Percentiles rank a stretch among this genome's conserved stretches.
Conservation (phyloP, 2,888 invertebrate genomes). For the Tenthredo notha region DNA sequence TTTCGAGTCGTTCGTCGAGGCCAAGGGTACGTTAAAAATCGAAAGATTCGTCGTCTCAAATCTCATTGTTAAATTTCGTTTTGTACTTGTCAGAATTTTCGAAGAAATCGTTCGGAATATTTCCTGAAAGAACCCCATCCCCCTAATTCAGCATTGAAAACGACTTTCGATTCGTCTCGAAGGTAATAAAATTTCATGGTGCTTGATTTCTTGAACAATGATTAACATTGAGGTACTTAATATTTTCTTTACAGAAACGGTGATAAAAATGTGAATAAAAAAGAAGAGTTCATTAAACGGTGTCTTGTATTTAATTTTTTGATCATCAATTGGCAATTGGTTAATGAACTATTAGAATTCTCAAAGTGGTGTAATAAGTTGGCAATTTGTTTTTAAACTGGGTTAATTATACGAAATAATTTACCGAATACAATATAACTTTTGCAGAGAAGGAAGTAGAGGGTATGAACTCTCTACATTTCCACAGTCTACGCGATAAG, state of each 20-base stretch:
- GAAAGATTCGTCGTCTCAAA: conserved; percentile 25
- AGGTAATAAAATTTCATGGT: background rate
- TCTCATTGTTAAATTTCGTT: conserved; percentile 23
- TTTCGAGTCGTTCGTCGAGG: background rate
- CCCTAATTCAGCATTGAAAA: background rate
- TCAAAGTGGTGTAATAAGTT: conserved; percentile 10
- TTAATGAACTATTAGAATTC: conserved; percentile 23
- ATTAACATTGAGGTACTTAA: background rate
- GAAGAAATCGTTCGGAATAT: conserved; percentile 11
- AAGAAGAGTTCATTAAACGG: background rate
- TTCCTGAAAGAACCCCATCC: background rate
- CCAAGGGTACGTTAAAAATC: background rate
- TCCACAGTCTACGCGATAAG: conserved; percentile 12
- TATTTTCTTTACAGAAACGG: background rate
- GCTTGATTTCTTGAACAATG: background rate
- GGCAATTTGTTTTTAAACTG: conserved; percentile 50
- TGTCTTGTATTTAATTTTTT: background rate
- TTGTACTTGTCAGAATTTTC: conserved; percentile 11
- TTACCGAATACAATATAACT: conserved; percentile 32
- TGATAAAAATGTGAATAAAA: background rate
- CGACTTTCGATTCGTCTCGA: conserved; percentile 3
- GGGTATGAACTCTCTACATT: conserved; percentile 20
- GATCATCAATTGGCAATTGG: background rate
- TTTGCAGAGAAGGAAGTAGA: background rate
- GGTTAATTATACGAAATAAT: conserved; percentile 56